Evolutionary conservation across 2,113 vertebrate genomes (phyloP).

Genomic region (Pyxicephalus adspersus): DNA sequence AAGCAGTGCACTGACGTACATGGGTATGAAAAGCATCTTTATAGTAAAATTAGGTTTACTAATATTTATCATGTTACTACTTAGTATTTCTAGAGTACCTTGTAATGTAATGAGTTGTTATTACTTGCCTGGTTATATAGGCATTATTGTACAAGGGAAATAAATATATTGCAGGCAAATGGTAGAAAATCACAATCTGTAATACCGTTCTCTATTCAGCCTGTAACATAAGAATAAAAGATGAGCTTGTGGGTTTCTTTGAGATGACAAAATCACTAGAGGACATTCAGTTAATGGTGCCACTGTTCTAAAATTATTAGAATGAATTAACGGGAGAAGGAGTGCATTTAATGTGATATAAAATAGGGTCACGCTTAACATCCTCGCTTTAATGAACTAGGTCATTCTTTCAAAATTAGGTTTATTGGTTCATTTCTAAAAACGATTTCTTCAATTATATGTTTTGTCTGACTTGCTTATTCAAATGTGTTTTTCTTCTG

Average conservation of each 20-base stretch:
- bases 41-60: too few species aligned
- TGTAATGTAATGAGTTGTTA: too few species aligned
- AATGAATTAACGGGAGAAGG: conserved; percentile 28
- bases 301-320: conserved; percentile 31
- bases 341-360: conserved; percentile 9
- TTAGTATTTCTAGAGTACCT: too few species aligned
- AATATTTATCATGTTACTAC: too few species aligned
- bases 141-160: not conserved
- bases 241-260: not conserved
- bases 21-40: too few species aligned
- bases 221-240: not conserved
- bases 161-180: not conserved
- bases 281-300: conserved; percentile 21
- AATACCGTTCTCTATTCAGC: not conserved
- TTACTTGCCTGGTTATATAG: too few species aligned
- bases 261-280: conserved; percentile 21
- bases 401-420: not conserved
- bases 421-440: not conserved
- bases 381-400: conserved; percentile 40
- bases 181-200: not conserved
- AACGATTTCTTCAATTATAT: conserved; percentile 17
- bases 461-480: conserved; percentile 7
- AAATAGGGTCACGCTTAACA: conserved; percentile 50
- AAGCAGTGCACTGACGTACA: too few species aligned
- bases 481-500: not conserved